Percentiles rank a stretch among this genome's conserved stretches.
phyloP scores from a whole-genome alignment of 2,888 invertebrate species.

The Sesia bembeciformis region DNA sequence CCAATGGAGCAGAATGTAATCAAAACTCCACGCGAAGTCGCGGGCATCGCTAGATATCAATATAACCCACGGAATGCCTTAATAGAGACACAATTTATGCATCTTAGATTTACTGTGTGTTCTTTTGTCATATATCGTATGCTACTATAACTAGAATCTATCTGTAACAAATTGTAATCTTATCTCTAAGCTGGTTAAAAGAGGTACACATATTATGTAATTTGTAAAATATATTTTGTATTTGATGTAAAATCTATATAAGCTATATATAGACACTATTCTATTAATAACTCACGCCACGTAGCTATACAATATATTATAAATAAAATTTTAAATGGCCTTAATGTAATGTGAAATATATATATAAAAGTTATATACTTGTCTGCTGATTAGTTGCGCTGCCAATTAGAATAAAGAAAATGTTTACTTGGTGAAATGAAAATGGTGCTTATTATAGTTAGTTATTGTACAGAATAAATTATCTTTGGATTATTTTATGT shows the following conservation, averaged over 20 bases:
- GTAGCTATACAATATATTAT: not conserved
- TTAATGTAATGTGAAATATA: not conserved
- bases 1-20: no score
- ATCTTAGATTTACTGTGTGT: not conserved
- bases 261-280: not conserved
- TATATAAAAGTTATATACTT: not conserved
- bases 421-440: slow-evolving; percentile 43
- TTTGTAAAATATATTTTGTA: slow-evolving; percentile 41
- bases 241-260: slow-evolving; percentile 1
- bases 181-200: slow-evolving; percentile 51
- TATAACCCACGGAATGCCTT: no score
- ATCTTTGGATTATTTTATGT: slow-evolving; percentile 54
- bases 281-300: not conserved
- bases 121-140: not conserved
- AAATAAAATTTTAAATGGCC: not conserved
- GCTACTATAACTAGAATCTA: not conserved
- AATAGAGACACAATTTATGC: not conserved
- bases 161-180: slow-evolving; percentile 7
- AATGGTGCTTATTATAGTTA: slow-evolving; percentile 72
- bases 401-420: slow-evolving; percentile 30
- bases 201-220: slow-evolving; percentile 65
- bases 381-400: slow-evolving; percentile 3
- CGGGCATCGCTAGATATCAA: no score
- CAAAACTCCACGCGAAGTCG: no score
- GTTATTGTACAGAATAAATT: slow-evolving; percentile 73